Conservation (phyloP, 2,113 vertebrate species). For the Nanorana parkeri region DNA sequence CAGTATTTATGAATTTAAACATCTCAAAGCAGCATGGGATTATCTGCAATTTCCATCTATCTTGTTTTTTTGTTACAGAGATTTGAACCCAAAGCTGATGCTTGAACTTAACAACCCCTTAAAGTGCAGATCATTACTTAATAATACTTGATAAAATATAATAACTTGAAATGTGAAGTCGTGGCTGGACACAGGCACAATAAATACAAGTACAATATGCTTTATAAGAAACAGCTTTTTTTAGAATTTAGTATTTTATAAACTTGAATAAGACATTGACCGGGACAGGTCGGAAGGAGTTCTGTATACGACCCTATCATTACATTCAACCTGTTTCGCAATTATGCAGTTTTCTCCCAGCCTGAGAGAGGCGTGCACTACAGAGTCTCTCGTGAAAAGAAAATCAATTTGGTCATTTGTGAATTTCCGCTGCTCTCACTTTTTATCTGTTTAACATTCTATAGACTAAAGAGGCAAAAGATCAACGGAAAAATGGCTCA, state of each 20-base stretch:
- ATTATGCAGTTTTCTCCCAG: conserved; percentile 43
- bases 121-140: too few relatives aligned
- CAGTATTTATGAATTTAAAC: too few relatives aligned
- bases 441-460: conserved; percentile 47
- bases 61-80: too few relatives aligned
- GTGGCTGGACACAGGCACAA: not conserved
- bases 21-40: too few relatives aligned
- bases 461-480: conserved; percentile 39
- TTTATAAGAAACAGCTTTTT: not conserved
- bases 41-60: too few relatives aligned
- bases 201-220: not conserved
- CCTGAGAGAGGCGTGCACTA: conserved; percentile 6
- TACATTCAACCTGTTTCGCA: conserved; percentile 39
- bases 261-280: conserved; percentile 25
- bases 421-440: conserved; percentile 35
- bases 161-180: too few relatives aligned
- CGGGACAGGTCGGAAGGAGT: conserved; percentile 1
- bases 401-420: conserved; percentile 53
- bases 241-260: not conserved
- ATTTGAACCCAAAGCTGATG: too few relatives aligned
- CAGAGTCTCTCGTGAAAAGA: conserved; percentile 35
- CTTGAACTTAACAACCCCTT: too few relatives aligned
- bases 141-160: too few relatives aligned
- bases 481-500: conserved; percentile 26
- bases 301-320: conserved; percentile 26